Evolutionary conservation across 1,140 invertebrate species (phyloP).

Genomic region (Hyles vespertilio): DNA sequence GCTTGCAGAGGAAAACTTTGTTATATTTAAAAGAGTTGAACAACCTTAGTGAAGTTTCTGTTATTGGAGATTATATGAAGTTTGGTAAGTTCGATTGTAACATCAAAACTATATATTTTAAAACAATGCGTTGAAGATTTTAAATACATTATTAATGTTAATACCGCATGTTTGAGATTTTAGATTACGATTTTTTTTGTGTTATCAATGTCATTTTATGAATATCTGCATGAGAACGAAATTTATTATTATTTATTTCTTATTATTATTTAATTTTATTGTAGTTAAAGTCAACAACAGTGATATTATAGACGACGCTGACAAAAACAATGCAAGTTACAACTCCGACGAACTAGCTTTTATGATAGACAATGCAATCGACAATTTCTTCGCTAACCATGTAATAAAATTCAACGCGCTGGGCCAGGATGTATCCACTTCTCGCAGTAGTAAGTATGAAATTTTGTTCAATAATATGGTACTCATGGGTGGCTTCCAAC

Average conservation of each 20-base stretch:
- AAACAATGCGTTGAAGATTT: no score
- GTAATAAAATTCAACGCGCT: conserved; percentile 60
- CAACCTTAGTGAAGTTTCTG: conserved; percentile 67
- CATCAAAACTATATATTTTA: no score
- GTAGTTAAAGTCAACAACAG: no score
- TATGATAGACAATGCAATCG: conserved; percentile 71
- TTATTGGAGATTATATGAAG: conserved; percentile 74
- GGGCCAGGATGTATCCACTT: conserved; percentile 41
- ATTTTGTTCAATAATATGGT: no score
- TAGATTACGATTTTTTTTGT: no score
- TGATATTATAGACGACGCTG: conserved; percentile 6
- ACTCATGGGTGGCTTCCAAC: no score
- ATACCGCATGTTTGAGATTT: no score
- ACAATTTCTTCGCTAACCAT: conserved; percentile 77
- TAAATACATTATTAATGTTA: no score
- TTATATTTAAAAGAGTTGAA: conserved; percentile 72
- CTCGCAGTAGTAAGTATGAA: conserved; percentile 40
- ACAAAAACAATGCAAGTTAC: conserved; percentile 13
- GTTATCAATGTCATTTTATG: no score
- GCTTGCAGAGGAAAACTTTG: conserved; percentile 72
- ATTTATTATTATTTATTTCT: no score
- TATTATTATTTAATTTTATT: no score
- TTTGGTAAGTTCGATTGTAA: conserved; percentile 58
- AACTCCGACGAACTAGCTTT: conserved; percentile 44
- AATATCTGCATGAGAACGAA: no score